Evolutionary conservation across 1,140 invertebrate genomes (phyloP).

Genomic region (Drosophila subpulchrella): DNA sequence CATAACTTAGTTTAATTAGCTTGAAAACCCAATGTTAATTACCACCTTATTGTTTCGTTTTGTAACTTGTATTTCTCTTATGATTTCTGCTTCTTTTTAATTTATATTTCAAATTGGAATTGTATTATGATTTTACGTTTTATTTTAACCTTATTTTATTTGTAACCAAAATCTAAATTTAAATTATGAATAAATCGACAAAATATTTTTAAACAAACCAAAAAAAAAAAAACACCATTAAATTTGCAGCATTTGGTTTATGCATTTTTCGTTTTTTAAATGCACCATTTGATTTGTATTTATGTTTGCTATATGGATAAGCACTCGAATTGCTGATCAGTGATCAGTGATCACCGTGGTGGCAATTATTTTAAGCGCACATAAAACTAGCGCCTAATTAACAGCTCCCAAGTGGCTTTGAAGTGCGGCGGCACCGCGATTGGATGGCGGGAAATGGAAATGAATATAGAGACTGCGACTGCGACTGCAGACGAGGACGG

Average conservation of each 20-base stretch:
- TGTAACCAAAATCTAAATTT: constrained; percentile 47
- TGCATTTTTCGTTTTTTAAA: constrained; percentile 33
- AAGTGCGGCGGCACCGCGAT: constrained; percentile 59
- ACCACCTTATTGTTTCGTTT: constrained; percentile 34
- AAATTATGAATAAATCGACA: constrained; percentile 72
- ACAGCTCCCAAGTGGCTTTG: constrained; percentile 57
- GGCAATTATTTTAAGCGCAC: constrained; percentile 76
- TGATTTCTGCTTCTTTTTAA: constrained; percentile 49
- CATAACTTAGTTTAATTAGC: constrained; percentile 72
- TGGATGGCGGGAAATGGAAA: constrained; percentile 19
- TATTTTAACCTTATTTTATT: constrained; percentile 57
- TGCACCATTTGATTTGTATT: constrained; percentile 50
- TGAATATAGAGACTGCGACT: constrained; percentile 1
- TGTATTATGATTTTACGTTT: constrained; percentile 48
- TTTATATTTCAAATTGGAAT: constrained; percentile 57
- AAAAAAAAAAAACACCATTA: constrained; percentile 29
- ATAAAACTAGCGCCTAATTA: constrained; percentile 72
- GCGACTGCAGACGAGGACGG: constrained; percentile 14
- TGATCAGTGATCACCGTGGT: constrained; percentile 55
- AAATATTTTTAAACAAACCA: constrained; percentile 30
- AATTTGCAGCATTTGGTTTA: neutral
- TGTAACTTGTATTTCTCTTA: constrained; percentile 19
- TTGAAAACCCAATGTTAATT: constrained; percentile 55
- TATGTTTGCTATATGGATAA: constrained; percentile 39
- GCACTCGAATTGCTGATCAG: constrained; percentile 41